These are phyloP conservation scores for Peromyscus californicus DNA, from an alignment of 2,113 vertebrate species.

Conservation along the genomic window DNA sequence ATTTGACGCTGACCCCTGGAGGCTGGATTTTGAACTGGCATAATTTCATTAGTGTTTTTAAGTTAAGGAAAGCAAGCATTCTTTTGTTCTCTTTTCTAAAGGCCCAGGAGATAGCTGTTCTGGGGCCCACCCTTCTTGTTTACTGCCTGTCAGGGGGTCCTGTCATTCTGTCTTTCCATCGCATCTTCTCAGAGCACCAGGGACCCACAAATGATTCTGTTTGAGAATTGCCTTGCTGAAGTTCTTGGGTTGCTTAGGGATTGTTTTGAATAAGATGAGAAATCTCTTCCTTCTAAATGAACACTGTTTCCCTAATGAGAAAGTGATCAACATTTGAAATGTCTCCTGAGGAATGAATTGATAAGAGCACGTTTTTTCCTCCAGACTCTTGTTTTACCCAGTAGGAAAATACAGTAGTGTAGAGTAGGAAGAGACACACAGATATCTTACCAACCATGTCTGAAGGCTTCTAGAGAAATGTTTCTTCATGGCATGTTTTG, in stretches of 20 bases:
- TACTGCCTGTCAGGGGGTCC: neutral
- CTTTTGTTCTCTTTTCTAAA: neutral
- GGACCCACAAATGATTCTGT: neutral
- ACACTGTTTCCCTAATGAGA: slow-evolving; percentile 45
- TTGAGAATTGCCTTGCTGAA: neutral
- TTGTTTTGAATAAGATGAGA: slow-evolving; percentile 60
- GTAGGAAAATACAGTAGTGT: neutral
- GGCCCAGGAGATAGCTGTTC: neutral
- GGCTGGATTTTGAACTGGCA: neutral
- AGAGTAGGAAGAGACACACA: neutral
- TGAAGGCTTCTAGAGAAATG: neutral
- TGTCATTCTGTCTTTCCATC: slow-evolving; percentile 22
- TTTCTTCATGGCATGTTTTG: neutral
- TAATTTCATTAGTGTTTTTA: neutral
- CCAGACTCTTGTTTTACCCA: slow-evolving; percentile 40
- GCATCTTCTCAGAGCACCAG: slow-evolving; percentile 10
- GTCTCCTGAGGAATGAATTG: slow-evolving; percentile 11
- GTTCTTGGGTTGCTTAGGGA: slow-evolving; percentile 13
- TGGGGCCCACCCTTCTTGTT: neutral
- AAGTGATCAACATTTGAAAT: slow-evolving; percentile 66
- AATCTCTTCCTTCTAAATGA: slow-evolving; percentile 54
- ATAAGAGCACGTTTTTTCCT: slow-evolving; percentile 55
- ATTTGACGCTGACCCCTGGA: slow-evolving; percentile 54
- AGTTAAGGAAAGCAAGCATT: neutral
- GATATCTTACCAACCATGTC: neutral